phyloP scores from a whole-genome alignment of 2,888 invertebrate genomes.

The Spialia ferax region DNA sequence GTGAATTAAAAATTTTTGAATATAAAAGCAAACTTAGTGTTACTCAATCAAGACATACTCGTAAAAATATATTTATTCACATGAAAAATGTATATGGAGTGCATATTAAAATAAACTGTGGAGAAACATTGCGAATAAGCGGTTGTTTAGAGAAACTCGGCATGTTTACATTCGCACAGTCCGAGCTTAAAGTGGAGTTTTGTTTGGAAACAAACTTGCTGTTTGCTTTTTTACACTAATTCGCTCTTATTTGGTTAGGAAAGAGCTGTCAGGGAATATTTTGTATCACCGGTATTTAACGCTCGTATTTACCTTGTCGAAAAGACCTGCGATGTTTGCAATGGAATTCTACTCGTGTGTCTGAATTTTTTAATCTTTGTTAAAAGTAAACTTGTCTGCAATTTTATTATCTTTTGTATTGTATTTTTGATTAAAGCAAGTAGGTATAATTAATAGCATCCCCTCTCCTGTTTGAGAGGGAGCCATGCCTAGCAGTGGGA shows the following conservation, averaged over 20 bases:
- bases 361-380: background rate
- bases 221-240: conserved; percentile 50
- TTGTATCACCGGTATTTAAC: conserved; percentile 9
- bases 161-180: conserved; percentile 75
- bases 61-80: background rate
- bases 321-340: background rate
- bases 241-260: conserved; percentile 41
- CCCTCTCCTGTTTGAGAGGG: too few species aligned
- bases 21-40: background rate
- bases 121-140: conserved; percentile 56
- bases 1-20: too few species aligned
- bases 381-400: background rate
- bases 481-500: too few species aligned
- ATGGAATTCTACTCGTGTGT: background rate
- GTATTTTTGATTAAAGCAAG: too few species aligned
- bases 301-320: background rate
- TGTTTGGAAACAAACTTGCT: conserved; percentile 47
- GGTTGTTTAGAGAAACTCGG: conserved; percentile 68
- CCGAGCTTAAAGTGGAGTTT: conserved; percentile 49
- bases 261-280: conserved; percentile 13
- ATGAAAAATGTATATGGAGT: conserved; percentile 9
- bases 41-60: background rate
- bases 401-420: too few species aligned
- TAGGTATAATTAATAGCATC: too few species aligned
- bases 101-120: conserved; percentile 35